Base-by-base conservation (phyloP, 2,888 invertebrate genomes). In the Odontocolon sp. region DNA sequence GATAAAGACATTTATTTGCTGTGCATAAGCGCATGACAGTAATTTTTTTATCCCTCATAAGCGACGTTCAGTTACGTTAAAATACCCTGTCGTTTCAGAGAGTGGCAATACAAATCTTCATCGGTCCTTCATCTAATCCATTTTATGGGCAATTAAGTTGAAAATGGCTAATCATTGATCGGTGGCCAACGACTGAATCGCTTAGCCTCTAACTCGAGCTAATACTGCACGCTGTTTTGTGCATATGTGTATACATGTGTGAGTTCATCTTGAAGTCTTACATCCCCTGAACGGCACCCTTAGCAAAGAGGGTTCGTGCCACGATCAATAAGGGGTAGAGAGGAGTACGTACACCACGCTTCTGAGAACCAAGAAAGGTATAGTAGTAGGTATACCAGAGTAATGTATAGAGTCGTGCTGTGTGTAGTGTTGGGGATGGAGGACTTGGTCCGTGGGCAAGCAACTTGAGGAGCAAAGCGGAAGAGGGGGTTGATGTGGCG, bases 271-370 rank as follows among this genome's bases (percentile, higher is more conserved):
- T 56, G 63, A 64, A 70, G 64, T 70, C 75, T 75, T 64, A 59
- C 75, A 66, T n/a, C n/a, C 18, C 56, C 26, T 42, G 40, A 47
- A 38, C 23, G 33, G 18, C 36, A 50, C 80, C 72, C n/a, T 26
- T 16, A 80, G 84, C 82, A 82, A 86, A 87, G 85, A 88, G 87
- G 87, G 86, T 84, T 86, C 33, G 83, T 82, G 83, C 81, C 84
- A 80, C 87, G 88, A 88, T 88, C 88, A 87, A 88, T 88, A 88
- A 86, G 85, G 86, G 84, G 85, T 83, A 79, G 83, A 68, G 77
- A 54, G n/a, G n/a, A n/a, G n/a, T n/a, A n/a, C 63, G 61, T 66
- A 63, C 54, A 71, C 69, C 38, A 42, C 56, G 28, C 21, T 50
- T 26, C 47, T 5, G 21, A 36, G 47, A 66, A 42, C 40, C 40